Evolutionary conservation across 2,797 vertebrate genomes (phyloP), one percentile per base, ranked within the genome.

Genomic region (Coregonus sp.): DNA sequence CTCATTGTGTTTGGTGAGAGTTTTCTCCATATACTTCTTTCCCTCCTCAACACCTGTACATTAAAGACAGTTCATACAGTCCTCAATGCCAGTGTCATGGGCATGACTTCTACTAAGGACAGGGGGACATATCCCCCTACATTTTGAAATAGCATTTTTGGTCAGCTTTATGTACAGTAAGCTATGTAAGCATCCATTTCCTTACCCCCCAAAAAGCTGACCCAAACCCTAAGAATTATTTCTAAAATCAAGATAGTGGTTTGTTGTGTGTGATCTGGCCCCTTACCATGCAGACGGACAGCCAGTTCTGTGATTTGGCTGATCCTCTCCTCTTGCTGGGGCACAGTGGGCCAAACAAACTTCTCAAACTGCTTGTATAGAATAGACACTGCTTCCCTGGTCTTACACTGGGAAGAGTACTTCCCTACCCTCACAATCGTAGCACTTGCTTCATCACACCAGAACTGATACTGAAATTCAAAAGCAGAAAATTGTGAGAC

Each of bases 281-380:
- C 54, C 91, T 92, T 78, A 97, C 97, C 97, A 4, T 97, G 96
- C 72, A 98, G 88, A 1, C 0, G 88, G 74, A 91, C 80, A n/a
- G 97, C 95, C 2, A 98, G 92, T 75, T 94, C 91, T 0, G 78
- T 90, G 84, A 97, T 95, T 89, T 96, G 94, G 79, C 91, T 90
- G 79, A 97, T 95, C 86, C 95, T 94, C 87, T 94, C 94, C 84
- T 98, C 96, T 91, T 98, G 97, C 80, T 97, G 92, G 68, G 96
- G 95, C 11, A 98, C 85, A 0, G 95, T 90, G 5, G 96, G 95
- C 69, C 93, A 92, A 15, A 98, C 91, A 50, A 97, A 98, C 80
- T 95, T 98, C 72, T 95, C 95, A 90, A 99, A 97, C 86, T 99
- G 97, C 72, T 91, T 94, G 82, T 93, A 89, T 66, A 99, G 96